phyloP scores from a whole-genome alignment of 2,797 vertebrate genomes.

The Pampus argenteus region DNA sequence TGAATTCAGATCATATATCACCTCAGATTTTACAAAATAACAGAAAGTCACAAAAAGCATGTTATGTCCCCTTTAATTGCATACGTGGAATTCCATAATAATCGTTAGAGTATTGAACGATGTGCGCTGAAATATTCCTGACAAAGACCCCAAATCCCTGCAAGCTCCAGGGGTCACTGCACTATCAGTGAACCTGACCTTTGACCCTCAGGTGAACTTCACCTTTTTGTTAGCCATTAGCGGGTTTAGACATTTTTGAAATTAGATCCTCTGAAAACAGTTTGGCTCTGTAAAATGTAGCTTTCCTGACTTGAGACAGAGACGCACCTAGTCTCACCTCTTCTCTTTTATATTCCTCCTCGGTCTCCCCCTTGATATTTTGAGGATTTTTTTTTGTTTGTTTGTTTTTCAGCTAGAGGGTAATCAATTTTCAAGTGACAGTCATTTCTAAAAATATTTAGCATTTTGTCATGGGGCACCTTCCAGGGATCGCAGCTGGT shows the following conservation, averaged over 20 bases:
- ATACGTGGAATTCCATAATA: too few relatives aligned
- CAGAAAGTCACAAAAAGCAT: too few relatives aligned
- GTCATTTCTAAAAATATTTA: slow-evolving; percentile 50
- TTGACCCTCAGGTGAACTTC: slow-evolving; percentile 29
- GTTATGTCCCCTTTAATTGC: background rate
- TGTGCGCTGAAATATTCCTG: background rate
- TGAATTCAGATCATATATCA: too few relatives aligned
- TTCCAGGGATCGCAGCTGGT: slow-evolving; percentile 54
- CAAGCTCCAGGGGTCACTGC: background rate
- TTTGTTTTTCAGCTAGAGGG: slow-evolving; percentile 21
- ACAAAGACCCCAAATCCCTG: background rate
- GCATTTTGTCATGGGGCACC: slow-evolving; percentile 44
- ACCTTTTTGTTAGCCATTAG: too few relatives aligned
- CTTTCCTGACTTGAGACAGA: background rate
- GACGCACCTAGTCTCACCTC: background rate
- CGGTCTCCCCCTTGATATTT: background rate
- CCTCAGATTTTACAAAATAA: too few relatives aligned
- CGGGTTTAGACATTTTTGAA: too few relatives aligned
- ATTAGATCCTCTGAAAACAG: too few relatives aligned
- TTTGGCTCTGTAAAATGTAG: too few relatives aligned
- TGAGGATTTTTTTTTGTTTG: slow-evolving; percentile 6
- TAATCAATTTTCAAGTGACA: slow-evolving; percentile 42
- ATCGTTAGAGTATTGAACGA: too few relatives aligned
- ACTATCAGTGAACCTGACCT: slow-evolving; percentile 17
- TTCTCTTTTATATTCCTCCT: background rate